phyloP scores from a whole-genome alignment of 2,113 vertebrate species.

The Herpailurus yagouaroundi region DNA sequence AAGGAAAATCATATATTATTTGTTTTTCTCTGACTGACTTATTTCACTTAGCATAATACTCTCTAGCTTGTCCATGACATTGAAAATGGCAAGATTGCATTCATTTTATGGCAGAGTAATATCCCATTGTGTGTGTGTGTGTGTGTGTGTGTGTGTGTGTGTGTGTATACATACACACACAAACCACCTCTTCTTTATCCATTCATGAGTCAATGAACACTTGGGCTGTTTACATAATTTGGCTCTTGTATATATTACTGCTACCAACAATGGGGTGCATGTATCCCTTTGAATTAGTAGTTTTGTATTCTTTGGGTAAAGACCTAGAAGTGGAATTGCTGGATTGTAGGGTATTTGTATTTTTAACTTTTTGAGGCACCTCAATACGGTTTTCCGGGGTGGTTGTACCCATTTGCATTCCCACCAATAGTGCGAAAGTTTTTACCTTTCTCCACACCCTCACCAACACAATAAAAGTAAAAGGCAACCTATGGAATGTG shows the following conservation, averaged over 20 bases:
- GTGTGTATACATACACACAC: neutral
- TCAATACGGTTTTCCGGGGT: neutral
- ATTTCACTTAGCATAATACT: too few species aligned
- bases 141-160: too few species aligned
- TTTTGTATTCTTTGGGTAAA: neutral
- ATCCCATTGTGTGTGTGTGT: neutral
- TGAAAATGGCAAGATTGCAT: too few species aligned
- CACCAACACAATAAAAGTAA: neutral
- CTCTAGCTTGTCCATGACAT: neutral
- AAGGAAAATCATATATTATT: too few species aligned
- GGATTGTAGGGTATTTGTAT: neutral
- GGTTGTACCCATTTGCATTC: neutral
- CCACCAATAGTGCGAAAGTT: neutral
- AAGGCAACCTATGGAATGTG: neutral
- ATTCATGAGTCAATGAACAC: neutral
- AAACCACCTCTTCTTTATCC: neutral
- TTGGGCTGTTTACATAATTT: neutral
- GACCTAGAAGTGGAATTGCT: neutral
- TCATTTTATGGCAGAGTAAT: neutral
- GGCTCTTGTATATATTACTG: neutral
- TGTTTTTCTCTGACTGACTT: too few species aligned
- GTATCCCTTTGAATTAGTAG: neutral
- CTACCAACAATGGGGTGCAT: neutral
- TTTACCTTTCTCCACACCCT: neutral
- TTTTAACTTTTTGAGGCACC: neutral